Evolutionary conservation across 2,113 vertebrate species (phyloP), one percentile per base, ranked within the genome.

Genomic region (Turnix velox): DNA sequence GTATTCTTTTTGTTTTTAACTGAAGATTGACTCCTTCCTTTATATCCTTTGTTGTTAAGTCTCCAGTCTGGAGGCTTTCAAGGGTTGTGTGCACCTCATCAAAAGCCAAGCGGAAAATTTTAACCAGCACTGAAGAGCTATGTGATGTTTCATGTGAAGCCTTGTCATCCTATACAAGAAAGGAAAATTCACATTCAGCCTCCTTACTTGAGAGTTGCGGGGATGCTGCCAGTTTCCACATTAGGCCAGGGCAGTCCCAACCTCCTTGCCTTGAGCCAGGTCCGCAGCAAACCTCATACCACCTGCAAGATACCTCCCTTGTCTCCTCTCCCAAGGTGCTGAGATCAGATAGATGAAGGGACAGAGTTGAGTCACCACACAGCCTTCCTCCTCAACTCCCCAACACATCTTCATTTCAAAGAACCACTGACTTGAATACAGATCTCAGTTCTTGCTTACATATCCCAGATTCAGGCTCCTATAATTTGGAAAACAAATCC

Each of bases 11-110:
- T 96, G 40, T 23, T 88, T 94, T 91, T 96, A 77, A 52, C 46
- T 78, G 93, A 94, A 88, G 92, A 91, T 95, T 62, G 40, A 63
- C 65, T 96, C 87, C 48, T 84, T 78, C 46, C 88, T 91, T 94
- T 87, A 35, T 89, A 58, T 30, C 22, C 51, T 72, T 84, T 86
- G n/a, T 74, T 90, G 71, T 93, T 80, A 92, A 85, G 48, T 3
- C 42, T 77, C 55, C 25, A 14, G 39, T 76, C 23, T 61, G 25
- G 24, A 19, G 66, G 58, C 62, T 87, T 90, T 65, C 33, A 42
- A 91, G 88, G 79, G 62, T 42, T 66, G 23, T 5, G 6, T 33
- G 18, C 12, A 16, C 17, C 27, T 3, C 33, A 79, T 69, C n/a
- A 49, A 42, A 46, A 88, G 72, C 22, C 6, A 43, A 75, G 37